Evolutionary conservation across 2,797 vertebrate genomes (phyloP).

Genomic region (Halcyon smyrnensis): DNA sequence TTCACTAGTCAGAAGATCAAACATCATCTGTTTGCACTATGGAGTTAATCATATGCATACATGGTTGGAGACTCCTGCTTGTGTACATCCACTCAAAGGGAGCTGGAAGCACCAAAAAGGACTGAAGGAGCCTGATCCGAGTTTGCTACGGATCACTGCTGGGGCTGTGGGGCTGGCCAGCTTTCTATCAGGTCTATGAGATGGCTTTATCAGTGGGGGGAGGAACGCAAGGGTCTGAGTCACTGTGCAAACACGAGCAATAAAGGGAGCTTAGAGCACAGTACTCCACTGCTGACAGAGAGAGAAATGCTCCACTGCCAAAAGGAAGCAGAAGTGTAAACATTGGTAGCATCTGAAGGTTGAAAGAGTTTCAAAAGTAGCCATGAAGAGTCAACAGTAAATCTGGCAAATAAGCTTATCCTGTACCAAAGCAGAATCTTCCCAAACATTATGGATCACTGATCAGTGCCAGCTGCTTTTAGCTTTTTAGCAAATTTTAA

Average conservation of each 20-base stretch:
- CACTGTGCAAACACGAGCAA: not conserved
- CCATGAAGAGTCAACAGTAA: not conserved
- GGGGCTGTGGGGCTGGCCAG: not conserved
- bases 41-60: not conserved
- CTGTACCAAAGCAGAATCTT: not conserved
- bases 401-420: not conserved
- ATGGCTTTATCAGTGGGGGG: slow-evolving; percentile 19
- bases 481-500: not conserved
- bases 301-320: not conserved
- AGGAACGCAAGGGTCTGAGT: not conserved
- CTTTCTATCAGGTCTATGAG: slow-evolving; percentile 28
- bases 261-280: not conserved
- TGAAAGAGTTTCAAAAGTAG: not conserved
- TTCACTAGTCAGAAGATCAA: slow-evolving; percentile 43
- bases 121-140: not conserved
- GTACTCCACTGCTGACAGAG: not conserved
- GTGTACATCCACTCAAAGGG: not conserved
- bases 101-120: slow-evolving; percentile 18
- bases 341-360: not conserved
- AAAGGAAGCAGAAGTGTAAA: not conserved
- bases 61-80: not conserved
- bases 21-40: slow-evolving; percentile 45
- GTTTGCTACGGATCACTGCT: slow-evolving; percentile 2
- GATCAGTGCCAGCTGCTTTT: not conserved
- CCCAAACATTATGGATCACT: not conserved